Base-by-base conservation (phyloP, 37 sponge, comb jelly and placozoan genomes). In the Axinella damicornis region DNA sequence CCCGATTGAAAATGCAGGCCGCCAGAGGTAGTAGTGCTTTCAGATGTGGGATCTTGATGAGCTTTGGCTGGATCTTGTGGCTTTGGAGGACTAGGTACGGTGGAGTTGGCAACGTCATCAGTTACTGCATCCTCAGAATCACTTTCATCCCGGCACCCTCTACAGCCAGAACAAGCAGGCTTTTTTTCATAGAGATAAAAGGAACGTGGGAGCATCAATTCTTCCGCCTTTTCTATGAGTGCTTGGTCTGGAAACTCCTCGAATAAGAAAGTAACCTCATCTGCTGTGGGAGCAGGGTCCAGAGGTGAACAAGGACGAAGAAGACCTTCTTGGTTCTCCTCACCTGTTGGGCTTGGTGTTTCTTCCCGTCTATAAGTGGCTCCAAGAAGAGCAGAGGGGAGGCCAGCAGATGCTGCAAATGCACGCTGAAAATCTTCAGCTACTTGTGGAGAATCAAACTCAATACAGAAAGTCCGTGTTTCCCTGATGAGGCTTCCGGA, bases 101-200 rank as follows among this genome's bases (percentile, higher is more conserved):
- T 46, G 9, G 46, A 4, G 4, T 46, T 9, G 9, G 4, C 46
- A 46, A 46, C 9, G 9, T 9, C 4, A 4, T 46, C 46, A 46
- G 46, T 46, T 46, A 46, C 46, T 9, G 9, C 46, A 46, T 46
- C 46, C 46, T 46, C 9, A 9, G 46, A 9, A 9, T 46, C 46
- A 27, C 17, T 56, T 54, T 61, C 56, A 77, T 91, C 95, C 0
- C 31, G 37, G 56, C 96, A 96, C 24, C 96, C 96, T 36, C 88
- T 72, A 59, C 96, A 96, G 21, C 96, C 96, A 64, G 93, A 76
- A 37, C 94, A 93, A 37, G 79, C 33, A 28, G 92, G 76, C 36
- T 82, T 84, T 12, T 74, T 60, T 36, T 94, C 83, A 75, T 94
- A 94, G 21, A 81, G 71, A 53, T 87, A 97, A 80, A 97, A 94